Conservation (phyloP, 1,140 invertebrate genomes). For the Alviniconcha marisindica region DNA sequence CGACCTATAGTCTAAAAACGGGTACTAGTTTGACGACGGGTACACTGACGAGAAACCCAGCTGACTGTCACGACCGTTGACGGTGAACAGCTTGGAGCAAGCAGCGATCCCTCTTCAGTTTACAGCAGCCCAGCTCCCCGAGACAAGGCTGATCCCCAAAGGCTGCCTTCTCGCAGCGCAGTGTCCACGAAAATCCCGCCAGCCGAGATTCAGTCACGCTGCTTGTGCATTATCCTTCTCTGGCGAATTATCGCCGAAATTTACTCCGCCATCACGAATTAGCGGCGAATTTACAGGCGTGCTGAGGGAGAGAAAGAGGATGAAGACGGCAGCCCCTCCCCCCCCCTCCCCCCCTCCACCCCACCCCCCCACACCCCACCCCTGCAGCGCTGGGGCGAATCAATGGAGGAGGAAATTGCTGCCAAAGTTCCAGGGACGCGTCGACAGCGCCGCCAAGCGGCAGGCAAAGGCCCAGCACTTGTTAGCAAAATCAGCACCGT, state of each 20-base stretch:
- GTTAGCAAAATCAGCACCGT: background rate
- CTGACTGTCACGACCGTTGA: too few species aligned
- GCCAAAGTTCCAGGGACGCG: background rate
- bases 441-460: background rate
- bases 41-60: too few species aligned
- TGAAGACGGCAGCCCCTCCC: background rate
- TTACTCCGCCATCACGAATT: conserved; percentile 5
- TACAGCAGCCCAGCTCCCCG: background rate
- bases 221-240: background rate
- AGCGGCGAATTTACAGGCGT: background rate
- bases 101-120: too few species aligned
- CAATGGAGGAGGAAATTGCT: conserved; percentile 10
- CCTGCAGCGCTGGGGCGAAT: background rate
- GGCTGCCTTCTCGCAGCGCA: background rate
- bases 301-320: background rate
- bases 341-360: background rate
- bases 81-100: too few species aligned
- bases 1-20: too few species aligned
- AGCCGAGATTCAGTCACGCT: background rate
- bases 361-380: background rate
- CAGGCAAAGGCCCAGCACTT: background rate
- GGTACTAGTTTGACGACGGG: too few species aligned
- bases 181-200: background rate
- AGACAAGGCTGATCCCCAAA: background rate
- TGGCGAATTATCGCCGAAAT: too few species aligned